Percentiles rank a stretch among this genome's conserved stretches.
Evolutionary conservation across 2,113 vertebrate genomes (phyloP).

Genomic region (Rhineura floridana): DNA sequence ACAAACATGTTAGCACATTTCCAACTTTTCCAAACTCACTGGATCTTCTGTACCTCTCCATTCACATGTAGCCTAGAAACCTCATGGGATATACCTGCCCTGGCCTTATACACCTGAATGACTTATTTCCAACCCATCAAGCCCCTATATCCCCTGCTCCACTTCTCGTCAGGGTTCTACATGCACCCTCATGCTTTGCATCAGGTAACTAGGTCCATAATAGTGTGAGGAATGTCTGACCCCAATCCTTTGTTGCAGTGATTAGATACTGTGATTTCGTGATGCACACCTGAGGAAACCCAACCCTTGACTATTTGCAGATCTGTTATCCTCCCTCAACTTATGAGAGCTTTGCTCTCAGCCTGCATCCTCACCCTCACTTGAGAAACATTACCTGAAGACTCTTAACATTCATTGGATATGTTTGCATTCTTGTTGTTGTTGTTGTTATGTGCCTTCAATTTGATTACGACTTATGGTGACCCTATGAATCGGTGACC

Average conservation of each 20-base stretch:
- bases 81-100: background rate
- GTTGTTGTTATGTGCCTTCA: too few relatives aligned
- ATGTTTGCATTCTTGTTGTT: background rate
- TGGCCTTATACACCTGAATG: background rate
- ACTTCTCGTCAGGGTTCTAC: background rate
- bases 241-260: background rate
- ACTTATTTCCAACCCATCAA: background rate
- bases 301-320: background rate
- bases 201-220: background rate
- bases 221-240: too few relatives aligned
- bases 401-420: background rate
- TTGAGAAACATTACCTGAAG: background rate
- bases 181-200: background rate
- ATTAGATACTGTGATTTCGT: background rate
- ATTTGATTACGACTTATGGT: too few relatives aligned
- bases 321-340: background rate
- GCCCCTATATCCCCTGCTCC: background rate
- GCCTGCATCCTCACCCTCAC: too few relatives aligned
- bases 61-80: background rate
- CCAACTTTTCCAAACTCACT: background rate
- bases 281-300: background rate
- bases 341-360: background rate
- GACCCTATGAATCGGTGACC: too few relatives aligned
- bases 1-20: background rate
- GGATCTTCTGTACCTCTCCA: background rate